These are phyloP conservation scores for Araneus ventricosus DNA, from an alignment of 1,140 invertebrate genomes.

Conservation along the genomic window DNA sequence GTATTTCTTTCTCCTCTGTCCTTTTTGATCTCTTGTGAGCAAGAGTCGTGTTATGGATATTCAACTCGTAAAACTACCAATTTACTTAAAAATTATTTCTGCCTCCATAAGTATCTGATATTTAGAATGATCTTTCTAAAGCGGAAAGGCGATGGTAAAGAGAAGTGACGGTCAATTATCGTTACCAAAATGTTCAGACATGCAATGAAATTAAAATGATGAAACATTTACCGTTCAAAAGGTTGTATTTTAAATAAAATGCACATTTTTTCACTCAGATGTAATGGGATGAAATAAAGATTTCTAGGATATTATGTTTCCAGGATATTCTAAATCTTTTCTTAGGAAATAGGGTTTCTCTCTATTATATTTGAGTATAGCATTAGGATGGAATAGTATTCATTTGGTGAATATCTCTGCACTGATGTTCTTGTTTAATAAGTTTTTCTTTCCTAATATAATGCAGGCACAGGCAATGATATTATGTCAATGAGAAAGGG, in stretches of 20 bases:
- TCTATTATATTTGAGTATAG: not conserved
- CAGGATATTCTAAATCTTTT: not conserved
- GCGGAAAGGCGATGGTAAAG: not conserved
- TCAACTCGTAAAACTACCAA: constrained; percentile 10
- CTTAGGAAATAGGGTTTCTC: not conserved
- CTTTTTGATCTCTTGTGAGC: not conserved
- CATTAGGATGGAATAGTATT: not conserved
- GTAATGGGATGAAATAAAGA: not conserved
- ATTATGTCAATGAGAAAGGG: not conserved
- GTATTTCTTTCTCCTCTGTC: not conserved
- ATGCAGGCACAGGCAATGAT: not conserved
- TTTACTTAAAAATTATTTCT: constrained; percentile 30
- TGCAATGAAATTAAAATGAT: constrained; percentile 40
- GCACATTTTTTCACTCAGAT: not conserved
- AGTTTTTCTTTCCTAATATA: not conserved
- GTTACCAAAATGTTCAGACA: constrained; percentile 24
- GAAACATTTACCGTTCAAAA: not conserved
- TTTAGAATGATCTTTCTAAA: constrained; percentile 8
- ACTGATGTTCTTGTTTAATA: not conserved
- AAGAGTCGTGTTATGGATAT: not conserved
- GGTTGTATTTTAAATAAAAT: not conserved
- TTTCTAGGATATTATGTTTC: not conserved
- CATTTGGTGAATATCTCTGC: not conserved
- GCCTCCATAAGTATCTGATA: not conserved
- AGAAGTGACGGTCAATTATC: constrained; percentile 19